Evolutionary conservation across 1,140 invertebrate species (phyloP).

Genomic region (Chironomus tepperi): DNA sequence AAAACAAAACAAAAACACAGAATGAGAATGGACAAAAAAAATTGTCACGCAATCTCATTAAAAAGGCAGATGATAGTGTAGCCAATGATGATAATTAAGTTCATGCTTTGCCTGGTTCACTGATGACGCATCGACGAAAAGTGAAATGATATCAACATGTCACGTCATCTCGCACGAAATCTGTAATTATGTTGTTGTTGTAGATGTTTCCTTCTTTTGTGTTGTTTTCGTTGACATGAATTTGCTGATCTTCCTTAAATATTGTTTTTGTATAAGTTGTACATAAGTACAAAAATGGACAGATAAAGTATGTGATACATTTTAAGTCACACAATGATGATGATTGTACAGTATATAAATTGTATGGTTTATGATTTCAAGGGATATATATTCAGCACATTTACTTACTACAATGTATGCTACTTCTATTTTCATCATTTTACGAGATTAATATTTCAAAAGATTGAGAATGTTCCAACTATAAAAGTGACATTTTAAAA

Average conservation of each 20-base stretch:
- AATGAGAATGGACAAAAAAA: not conserved
- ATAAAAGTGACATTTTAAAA: not conserved
- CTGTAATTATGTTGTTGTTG: slow-evolving; percentile 13
- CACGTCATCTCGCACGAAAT: slow-evolving; percentile 11
- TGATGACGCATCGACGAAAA: slow-evolving; percentile 1
- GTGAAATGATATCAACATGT: slow-evolving; percentile 13
- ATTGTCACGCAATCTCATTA: slow-evolving; percentile 12
- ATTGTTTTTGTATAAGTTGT: not conserved
- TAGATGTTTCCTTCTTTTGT: not conserved
- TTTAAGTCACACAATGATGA: not conserved
- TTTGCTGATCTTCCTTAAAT: not conserved
- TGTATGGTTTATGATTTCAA: not conserved
- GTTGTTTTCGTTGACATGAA: not conserved
- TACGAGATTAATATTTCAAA: not conserved
- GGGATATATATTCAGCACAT: too few species aligned
- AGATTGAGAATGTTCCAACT: not conserved
- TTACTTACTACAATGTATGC: too few species aligned
- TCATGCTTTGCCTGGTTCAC: slow-evolving; percentile 5
- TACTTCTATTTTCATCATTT: not conserved
- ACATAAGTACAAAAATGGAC: not conserved
- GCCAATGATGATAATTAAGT: slow-evolving; percentile 13
- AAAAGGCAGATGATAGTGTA: slow-evolving; percentile 12
- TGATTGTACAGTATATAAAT: not conserved
- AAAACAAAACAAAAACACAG: not conserved
- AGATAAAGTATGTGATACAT: not conserved